Evolutionary conservation across 2,888 invertebrate species (phyloP), one percentile per base, ranked within the genome.

Genomic region (Globia sparganii): DNA sequence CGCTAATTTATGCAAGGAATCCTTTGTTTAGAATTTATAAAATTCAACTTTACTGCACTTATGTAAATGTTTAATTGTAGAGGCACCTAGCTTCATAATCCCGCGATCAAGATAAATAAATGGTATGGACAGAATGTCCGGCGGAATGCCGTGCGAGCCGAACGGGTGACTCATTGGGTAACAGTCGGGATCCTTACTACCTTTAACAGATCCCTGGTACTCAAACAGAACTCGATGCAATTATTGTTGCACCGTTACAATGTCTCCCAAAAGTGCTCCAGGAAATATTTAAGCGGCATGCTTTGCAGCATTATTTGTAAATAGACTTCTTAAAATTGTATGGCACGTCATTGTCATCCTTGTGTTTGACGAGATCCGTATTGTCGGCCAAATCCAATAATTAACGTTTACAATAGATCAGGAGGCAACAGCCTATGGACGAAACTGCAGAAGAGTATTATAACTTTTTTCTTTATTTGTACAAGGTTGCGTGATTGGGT

Each of bases 161-260:
- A 90, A 76, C 78, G 82, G 80, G 89, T 96, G 96, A 96, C 91
- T 96, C 96, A 96, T 88, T 87, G 84, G 77, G 85, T 88, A 90
- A 88, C 90, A 90, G 87, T 83, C 88, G 91, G 90, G 90, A 91
- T 90, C 80, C 88, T 86, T 90, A 90, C 89, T 89, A 88, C 90
- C 89, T 91, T 84, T 91, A 92, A 92, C 93, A 91, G 93, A 86
- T 90, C 85, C 83, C 88, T 81, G 76, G 80, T 73, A 80, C 87
- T n/a, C n/a, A 91, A 88, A 87, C 87, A 84, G 80, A 87, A 87
- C 78, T 78, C 84, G 87, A 86, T 87, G 90, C 89, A 91, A 91
- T 90, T 86, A 90, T 90, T 87, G 84, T 86, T 83, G 72, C 86
- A 89, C 87, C 84, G 87, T 90, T 89, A 88, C 77, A 81, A 84